Base-by-base conservation (phyloP, 2,888 invertebrate genomes). In the Uropetala carovei region DNA sequence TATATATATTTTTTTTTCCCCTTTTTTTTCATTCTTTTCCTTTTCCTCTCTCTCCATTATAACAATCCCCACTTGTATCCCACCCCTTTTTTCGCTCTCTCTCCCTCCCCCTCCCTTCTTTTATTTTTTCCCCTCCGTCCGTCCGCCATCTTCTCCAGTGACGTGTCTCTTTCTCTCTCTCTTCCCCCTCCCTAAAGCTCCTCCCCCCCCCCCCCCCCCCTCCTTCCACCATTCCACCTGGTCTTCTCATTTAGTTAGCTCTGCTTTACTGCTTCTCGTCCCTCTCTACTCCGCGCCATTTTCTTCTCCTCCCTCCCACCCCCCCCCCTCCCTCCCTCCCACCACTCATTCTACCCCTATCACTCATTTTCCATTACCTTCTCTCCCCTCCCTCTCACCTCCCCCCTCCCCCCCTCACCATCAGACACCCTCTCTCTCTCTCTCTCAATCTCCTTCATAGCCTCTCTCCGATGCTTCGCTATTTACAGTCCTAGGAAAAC, bases 201-300 rank as follows among this genome's bases (percentile, higher is more conserved):
- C 43, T 43, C 5, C 43, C 22, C 9, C 30, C 86, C 43, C 43
- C 43, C 43, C 43, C 5, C 5, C 43, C 22, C n/a, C 43, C 43
- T 5, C 43, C 43, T 43, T 43, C 43, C 22, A 22, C 30, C 86
- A 18, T 30, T 58, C 86, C 86, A 86, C 86, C 86, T 86, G 86
- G 30, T 64, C 68, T 68, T 43, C 89, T 68, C n/a, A 68, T 64
- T 89, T 64, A 89, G 89, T 30, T 64, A 22, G 22, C 59, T 27
- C 60, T 64, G 64, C 89, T 60, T 68, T 64, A 59, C 64, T 64
- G 64, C 89, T 30, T 18, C 30, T 64, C 30, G 18, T 43, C 68
- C n/a, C 83, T 14, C 56, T n/a, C 16, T 83, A 3, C 56, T 18
- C 82, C 82, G 13, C 13, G 30, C 43, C 16, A 43, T 16, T 82